These are phyloP conservation scores for Sardina pilchardus DNA, from an alignment of 2,113 vertebrate genomes.

Conservation along the genomic window DNA sequence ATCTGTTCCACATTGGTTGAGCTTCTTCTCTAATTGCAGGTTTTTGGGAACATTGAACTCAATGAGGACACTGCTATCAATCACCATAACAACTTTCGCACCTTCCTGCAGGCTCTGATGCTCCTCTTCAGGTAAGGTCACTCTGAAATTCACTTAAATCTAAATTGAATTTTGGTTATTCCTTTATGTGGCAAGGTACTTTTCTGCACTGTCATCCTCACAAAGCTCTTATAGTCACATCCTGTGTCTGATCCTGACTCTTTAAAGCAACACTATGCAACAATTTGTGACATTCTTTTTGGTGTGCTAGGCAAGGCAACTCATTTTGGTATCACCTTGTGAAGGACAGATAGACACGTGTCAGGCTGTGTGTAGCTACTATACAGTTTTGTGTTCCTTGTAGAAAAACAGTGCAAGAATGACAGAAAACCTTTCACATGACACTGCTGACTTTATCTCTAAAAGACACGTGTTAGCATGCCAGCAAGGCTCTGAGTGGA, in stretches of 20 bases:
- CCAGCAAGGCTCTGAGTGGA: too few species aligned
- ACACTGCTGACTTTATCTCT: too few species aligned
- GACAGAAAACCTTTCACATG: too few species aligned
- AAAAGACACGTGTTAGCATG: too few species aligned
- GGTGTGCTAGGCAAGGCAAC: too few species aligned
- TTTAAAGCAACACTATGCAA: background rate
- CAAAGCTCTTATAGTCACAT: background rate
- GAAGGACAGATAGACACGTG: too few species aligned
- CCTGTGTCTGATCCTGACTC: background rate
- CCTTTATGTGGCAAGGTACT: background rate
- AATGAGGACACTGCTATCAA: constrained; percentile 89
- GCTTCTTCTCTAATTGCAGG: constrained; percentile 66
- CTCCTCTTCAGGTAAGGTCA: constrained; percentile 87
- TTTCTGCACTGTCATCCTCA: background rate
- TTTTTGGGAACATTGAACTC: constrained; percentile 93
- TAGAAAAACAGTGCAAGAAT: too few species aligned
- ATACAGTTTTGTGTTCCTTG: too few species aligned
- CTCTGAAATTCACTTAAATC: background rate
- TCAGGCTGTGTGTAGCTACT: too few species aligned
- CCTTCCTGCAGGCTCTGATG: constrained; percentile 94
- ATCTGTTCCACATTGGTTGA: background rate
- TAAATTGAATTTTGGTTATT: background rate
- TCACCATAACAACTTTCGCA: constrained; percentile 94
- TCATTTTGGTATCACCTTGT: too few species aligned
- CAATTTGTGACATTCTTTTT: too few species aligned